These are phyloP conservation scores for Elephas maximus DNA, from an alignment of 2,113 vertebrate genomes.

Conservation along the genomic window DNA sequence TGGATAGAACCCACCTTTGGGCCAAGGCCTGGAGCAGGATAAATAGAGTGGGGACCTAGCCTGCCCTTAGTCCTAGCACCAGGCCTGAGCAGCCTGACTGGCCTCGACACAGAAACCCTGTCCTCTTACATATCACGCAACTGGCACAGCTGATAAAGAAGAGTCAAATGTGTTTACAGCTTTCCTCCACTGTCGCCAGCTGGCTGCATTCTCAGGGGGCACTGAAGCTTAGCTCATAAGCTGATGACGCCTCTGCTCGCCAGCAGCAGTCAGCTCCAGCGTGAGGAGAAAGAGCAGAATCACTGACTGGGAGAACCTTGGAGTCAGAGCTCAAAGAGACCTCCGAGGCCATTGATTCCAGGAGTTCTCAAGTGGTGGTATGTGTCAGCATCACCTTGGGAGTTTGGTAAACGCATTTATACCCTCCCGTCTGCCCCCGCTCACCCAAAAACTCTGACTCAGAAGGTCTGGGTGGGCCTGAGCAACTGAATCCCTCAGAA, in stretches of 20 bases:
- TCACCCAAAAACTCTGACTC: background rate
- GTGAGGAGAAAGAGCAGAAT: background rate
- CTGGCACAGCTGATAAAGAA: conserved; percentile 36
- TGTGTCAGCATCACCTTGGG: background rate
- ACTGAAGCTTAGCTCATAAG: conserved; percentile 47
- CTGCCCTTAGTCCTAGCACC: background rate
- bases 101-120: background rate
- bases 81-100: background rate
- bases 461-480: background rate
- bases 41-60: background rate
- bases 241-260: conserved; percentile 28
- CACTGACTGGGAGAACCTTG: background rate
- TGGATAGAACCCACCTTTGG: background rate
- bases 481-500: background rate
- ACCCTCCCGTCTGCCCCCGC: background rate
- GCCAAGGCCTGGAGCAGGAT: background rate
- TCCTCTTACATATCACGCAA: background rate
- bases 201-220: conserved; percentile 61
- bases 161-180: conserved; percentile 57
- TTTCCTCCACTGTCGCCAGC: conserved; percentile 40
- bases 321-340: conserved; percentile 16
- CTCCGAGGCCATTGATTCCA: background rate
- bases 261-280: background rate
- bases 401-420: background rate
- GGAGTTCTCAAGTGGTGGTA: background rate